phyloP scores from a whole-genome alignment of 2,888 invertebrate genomes.

The Bombylius discolor region DNA sequence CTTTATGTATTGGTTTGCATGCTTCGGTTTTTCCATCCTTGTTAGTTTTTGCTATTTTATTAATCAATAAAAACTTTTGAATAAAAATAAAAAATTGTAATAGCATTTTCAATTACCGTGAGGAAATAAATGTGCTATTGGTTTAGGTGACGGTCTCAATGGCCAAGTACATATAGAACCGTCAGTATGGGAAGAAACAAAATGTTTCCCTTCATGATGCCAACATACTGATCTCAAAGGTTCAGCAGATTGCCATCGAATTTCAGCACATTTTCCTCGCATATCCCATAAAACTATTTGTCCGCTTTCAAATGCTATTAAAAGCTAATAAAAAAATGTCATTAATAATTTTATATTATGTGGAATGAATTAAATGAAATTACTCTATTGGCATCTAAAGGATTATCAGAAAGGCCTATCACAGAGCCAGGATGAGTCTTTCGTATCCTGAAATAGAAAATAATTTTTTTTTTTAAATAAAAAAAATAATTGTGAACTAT shows the following conservation, averaged over 20 bases:
- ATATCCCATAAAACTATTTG: conserved; percentile 94
- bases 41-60: conserved; percentile 60
- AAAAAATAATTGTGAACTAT: no score
- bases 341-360: not conserved
- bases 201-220: conserved; percentile 96
- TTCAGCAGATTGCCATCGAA: conserved; percentile 65
- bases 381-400: conserved; percentile 92
- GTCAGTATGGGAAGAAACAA: conserved; percentile 92
- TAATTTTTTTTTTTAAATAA: conserved; percentile 3
- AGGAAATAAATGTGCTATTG: conserved; percentile 72
- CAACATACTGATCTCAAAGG: conserved; percentile 79
- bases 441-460: conserved; percentile 59
- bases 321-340: conserved; percentile 47
- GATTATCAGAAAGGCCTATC: conserved; percentile 93
- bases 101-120: conserved; percentile 51
- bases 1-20: conserved; percentile 88
- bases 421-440: conserved; percentile 95
- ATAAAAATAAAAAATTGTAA: no score
- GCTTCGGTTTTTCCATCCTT: conserved; percentile 88
- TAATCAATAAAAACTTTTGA: no score
- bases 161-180: conserved; percentile 94
- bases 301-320: conserved; percentile 93
- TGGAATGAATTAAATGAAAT: conserved; percentile 17
- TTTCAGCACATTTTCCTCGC: conserved; percentile 70
- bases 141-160: conserved; percentile 60